A percentile compares a stretch with the other conserved stretches of the same genome.
These are phyloP conservation scores for Ptychobarbus kaznakovi DNA, from an alignment of 2,797 vertebrate genomes.

Conservation along the genomic window DNA sequence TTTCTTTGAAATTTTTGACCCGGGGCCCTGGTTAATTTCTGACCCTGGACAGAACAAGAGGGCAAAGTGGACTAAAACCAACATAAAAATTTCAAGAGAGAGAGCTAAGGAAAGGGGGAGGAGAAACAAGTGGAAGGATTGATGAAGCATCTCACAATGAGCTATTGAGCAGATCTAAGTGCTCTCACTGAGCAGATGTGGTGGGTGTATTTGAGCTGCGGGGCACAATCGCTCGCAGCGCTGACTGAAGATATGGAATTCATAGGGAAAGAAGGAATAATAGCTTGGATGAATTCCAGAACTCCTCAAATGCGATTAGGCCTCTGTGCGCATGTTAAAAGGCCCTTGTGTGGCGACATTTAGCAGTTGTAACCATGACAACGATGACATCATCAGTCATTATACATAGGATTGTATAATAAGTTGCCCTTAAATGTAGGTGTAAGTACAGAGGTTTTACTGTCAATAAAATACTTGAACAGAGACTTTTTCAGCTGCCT, in stretches of 20 bases:
- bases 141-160: constrained; percentile 56
- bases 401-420: constrained; percentile 36
- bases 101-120: constrained; percentile 12
- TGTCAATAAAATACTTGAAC: not conserved
- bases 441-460: not conserved
- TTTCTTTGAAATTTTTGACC: not conserved
- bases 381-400: constrained; percentile 50
- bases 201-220: constrained; percentile 49
- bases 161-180: constrained; percentile 55
- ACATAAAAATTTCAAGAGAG: not conserved
- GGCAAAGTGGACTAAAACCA: constrained; percentile 16
- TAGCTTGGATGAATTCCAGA: constrained; percentile 42
- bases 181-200: constrained; percentile 59
- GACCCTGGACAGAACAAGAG: not conserved
- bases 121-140: constrained; percentile 23
- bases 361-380: constrained; percentile 43
- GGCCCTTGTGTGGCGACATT: constrained; percentile 49
- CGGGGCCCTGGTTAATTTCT: not conserved
- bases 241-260: constrained; percentile 56
- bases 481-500: not conserved
- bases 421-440: constrained; percentile 9
- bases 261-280: constrained; percentile 41
- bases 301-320: constrained; percentile 51
- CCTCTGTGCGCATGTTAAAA: constrained; percentile 46
- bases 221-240: constrained; percentile 45